Base-by-base conservation (phyloP, 64 coral and sea anemone genomes). In the Cladopsammia gracilis region DNA sequence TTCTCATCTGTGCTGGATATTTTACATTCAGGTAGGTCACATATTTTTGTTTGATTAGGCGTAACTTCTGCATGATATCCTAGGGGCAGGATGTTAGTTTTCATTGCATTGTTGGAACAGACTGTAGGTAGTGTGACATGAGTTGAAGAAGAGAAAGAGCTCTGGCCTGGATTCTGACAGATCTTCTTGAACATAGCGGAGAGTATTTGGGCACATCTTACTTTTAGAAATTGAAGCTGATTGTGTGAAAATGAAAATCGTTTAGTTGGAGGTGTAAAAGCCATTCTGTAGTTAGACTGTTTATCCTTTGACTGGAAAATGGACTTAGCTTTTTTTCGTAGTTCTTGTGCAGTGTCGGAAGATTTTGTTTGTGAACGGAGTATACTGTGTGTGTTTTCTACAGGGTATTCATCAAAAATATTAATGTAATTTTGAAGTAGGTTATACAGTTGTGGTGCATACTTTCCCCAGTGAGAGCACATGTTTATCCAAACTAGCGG, bases 401-500 rank as follows among this genome's bases (percentile, higher is more conserved):
- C 87, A 77, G 73, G 87, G 44, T 89, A 89, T 78, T 89, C 71
- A 89, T 89, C 87, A 76, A 75, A 73, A 16, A 67, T n/a, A 45
- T 53, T 44, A 48, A 78, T 59, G 70, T 61, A 89, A 3, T 58
- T 76, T 46, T 34, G 52, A 15, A 89, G 71, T 56, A 64, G 24
- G 26, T 89, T 58, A 26, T 62, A 89, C 73, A 77, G 75, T 6
- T 89, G 11, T 19, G 87, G 34, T 10, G 58, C 62, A 10, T 78
- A 20, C 7, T 56, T 47, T 78, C 72, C 72, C 73, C 87, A 89
- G 72, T 89, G 43, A 14, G 25, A n/a, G 72, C 70, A 57, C 71
- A 62, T 78, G 52, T 73, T 64, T 47, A 89, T 57, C 87, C 73
- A 89, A 13, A 89, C 73, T 18, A 89, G 59, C 44, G 72, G 53